Evolutionary conservation across 2,888 invertebrate genomes (phyloP).

Genomic region (Cactoblastis cactorum): DNA sequence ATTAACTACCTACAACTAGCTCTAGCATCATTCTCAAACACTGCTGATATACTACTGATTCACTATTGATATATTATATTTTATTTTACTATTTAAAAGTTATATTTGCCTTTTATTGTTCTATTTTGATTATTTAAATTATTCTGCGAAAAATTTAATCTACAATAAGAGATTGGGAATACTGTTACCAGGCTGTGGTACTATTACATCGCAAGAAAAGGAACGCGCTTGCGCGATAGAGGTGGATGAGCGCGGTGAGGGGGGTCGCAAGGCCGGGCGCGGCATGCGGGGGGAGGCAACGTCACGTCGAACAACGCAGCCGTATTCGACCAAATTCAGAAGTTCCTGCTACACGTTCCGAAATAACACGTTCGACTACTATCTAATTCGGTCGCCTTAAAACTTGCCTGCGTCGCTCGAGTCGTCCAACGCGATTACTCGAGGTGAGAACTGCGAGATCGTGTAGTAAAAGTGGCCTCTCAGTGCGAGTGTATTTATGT

Average conservation of each 20-base stretch:
- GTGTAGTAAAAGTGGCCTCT: constrained; percentile 64
- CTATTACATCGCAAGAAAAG: constrained; percentile 59
- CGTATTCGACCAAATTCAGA: constrained; percentile 55
- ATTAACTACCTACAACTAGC: no score
- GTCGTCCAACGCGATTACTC: constrained; percentile 73
- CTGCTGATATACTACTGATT: no score
- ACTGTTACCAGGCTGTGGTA: constrained; percentile 43
- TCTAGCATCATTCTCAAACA: no score
- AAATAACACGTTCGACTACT: constrained; percentile 22
- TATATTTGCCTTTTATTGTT: no score
- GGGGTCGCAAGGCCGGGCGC: constrained; percentile 72
- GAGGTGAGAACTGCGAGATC: constrained; percentile 65
- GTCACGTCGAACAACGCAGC: constrained; percentile 75
- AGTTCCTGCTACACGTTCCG: constrained; percentile 28
- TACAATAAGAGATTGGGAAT: constrained; percentile 23
- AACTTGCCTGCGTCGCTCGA: constrained; percentile 71
- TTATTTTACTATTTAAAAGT: no score
- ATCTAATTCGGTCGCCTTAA: constrained; percentile 41
- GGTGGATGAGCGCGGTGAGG: constrained; percentile 54
- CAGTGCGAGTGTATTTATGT: constrained; percentile 41
- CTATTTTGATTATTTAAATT: no score
- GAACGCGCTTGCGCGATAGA: constrained; percentile 69
- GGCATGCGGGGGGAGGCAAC: constrained; percentile 59
- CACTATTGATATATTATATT: no score
- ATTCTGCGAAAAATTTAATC: background rate